Conservation (phyloP, 2,113 vertebrate genomes). For the Okapia johnstoni region DNA sequence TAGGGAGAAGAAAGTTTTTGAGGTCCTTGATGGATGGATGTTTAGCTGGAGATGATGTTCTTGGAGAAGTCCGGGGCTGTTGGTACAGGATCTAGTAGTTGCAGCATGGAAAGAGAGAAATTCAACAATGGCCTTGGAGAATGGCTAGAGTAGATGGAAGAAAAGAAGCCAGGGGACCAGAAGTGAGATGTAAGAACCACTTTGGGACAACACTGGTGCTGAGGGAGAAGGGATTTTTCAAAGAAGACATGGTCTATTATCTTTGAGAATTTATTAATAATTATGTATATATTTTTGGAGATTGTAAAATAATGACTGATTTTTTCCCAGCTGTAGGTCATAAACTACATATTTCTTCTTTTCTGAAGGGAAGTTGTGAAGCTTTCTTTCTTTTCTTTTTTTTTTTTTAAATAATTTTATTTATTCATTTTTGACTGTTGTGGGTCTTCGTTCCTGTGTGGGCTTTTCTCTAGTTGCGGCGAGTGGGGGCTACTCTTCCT, state of each 20-base stretch:
- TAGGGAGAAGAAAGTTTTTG: neutral
- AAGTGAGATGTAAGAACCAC: neutral
- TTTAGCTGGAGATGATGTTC: neutral
- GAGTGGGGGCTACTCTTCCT: neutral
- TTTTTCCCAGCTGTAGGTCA: neutral
- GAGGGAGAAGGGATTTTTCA: neutral
- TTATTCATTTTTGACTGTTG: neutral
- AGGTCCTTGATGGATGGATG: neutral
- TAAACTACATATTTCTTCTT: neutral
- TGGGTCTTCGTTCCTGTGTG: neutral
- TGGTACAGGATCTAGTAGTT: neutral
- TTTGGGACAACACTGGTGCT: neutral
- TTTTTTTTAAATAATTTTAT: accelerated
- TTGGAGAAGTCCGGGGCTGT: neutral
- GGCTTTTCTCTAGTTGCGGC: neutral
- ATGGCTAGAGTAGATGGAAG: neutral
- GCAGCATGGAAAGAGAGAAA: neutral
- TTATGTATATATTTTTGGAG: neutral
- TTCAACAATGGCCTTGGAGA: neutral
- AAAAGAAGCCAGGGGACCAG: neutral
- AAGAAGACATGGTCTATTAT: neutral
- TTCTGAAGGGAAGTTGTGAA: constrained; percentile 1
- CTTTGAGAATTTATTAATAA: neutral
- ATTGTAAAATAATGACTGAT: neutral
- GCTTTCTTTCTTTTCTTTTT: neutral